phyloP scores from a whole-genome alignment of 2,888 invertebrate species.

The Ditylenchus weischeri region DNA sequence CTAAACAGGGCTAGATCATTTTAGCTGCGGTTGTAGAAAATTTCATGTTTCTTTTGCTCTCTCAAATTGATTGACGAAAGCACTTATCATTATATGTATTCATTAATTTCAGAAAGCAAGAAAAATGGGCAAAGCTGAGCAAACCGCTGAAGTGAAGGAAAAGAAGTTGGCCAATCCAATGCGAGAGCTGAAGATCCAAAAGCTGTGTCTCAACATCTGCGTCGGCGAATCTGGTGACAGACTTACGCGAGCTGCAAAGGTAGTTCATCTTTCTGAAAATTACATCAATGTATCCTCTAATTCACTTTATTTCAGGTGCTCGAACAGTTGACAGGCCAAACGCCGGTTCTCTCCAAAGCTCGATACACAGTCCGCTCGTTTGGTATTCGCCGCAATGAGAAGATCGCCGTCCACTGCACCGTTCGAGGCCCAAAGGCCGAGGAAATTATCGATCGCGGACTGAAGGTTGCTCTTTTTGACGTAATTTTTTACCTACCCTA shows the following conservation, averaged over 20 bases:
- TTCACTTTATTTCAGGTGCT: constrained; percentile 45
- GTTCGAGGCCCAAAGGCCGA: constrained; percentile 98
- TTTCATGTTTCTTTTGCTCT: no score
- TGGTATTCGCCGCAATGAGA: constrained; percentile 99
- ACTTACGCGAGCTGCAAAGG: constrained; percentile 69
- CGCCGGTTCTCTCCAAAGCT: constrained; percentile 97
- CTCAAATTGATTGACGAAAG: no score
- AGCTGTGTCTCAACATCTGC: constrained; percentile 96
- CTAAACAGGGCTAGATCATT: no score
- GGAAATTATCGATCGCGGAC: constrained; percentile 93
- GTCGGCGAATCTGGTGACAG: constrained; percentile 96
- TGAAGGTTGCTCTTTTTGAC: constrained; percentile 91
- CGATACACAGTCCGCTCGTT: constrained; percentile 97
- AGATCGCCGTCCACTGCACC: constrained; percentile 98
- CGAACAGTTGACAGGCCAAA: constrained; percentile 97
- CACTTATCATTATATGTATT: no score
- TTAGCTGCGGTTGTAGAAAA: no score
- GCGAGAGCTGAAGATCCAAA: constrained; percentile 93
- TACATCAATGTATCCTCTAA: no score
- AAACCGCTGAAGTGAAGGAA: constrained; percentile 56
- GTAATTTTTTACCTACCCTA: no score
- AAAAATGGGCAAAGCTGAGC: constrained; percentile 53
- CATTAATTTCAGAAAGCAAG: no score
- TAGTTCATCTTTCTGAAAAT: no score
- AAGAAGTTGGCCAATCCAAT: constrained; percentile 85